Conservation (phyloP, 2,888 invertebrate genomes). For the Esperia sulphurella region DNA sequence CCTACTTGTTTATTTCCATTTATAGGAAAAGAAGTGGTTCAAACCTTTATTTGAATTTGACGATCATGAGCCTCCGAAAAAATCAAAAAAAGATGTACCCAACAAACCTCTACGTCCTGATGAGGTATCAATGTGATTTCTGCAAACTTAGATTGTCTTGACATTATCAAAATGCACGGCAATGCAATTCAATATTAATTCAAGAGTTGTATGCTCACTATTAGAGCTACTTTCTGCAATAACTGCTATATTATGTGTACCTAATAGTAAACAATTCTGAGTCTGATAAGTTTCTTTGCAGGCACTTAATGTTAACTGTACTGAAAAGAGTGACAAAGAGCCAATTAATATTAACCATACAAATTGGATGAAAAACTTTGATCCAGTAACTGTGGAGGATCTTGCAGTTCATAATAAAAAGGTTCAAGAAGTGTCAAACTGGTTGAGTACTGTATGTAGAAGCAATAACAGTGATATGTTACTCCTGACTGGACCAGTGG, state of each 20-base stretch:
- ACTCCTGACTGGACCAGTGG: conserved; percentile 89
- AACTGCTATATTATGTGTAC: no score
- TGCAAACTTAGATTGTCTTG: no score
- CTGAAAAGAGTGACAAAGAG: background rate
- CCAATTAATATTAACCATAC: conserved; percentile 31
- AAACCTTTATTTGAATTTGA: conserved; percentile 61
- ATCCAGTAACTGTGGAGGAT: conserved; percentile 79
- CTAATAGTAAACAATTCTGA: no score
- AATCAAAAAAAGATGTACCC: conserved; percentile 22
- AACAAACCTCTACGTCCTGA: conserved; percentile 6
- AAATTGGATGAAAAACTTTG: conserved; percentile 81
- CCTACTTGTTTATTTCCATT: background rate
- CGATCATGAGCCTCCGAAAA: conserved; percentile 34
- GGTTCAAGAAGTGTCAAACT: conserved; percentile 84
- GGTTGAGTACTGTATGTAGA: conserved; percentile 73
- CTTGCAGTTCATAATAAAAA: conserved; percentile 88
- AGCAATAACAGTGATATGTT: conserved; percentile 74
- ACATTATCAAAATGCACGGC: no score
- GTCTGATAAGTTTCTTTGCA: no score
- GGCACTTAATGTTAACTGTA: background rate
- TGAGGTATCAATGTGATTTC: conserved; percentile 8
- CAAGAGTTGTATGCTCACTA: no score
- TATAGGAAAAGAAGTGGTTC: conserved; percentile 60
- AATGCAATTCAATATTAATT: no score
- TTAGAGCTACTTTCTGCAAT: no score